A percentile compares a stretch with the other conserved stretches of the same genome.
phyloP scores from a whole-genome alignment of 2,113 vertebrate genomes.

The Ophiodon elongatus region DNA sequence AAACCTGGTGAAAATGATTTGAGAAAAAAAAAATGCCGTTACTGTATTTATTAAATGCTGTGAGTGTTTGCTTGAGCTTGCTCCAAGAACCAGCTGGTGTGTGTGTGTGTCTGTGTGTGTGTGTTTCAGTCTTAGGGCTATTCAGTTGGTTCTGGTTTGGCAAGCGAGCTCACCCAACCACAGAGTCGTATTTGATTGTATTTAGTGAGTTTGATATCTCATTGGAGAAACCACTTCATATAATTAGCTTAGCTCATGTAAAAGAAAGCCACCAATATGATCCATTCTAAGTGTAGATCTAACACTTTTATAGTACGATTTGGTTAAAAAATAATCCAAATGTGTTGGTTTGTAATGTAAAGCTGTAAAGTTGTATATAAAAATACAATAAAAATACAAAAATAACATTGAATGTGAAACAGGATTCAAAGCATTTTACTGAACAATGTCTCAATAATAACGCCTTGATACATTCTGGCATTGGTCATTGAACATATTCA shows the following conservation, averaged over 20 bases:
- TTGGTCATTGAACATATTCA: conserved; percentile 38
- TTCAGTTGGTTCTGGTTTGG: conserved; percentile 21
- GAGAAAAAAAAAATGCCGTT: conserved; percentile 30
- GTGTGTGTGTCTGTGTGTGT: neutral
- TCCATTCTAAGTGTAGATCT: conserved; percentile 32
- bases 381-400: conserved; percentile 42
- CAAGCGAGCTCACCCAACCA: conserved; percentile 37
- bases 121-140: conserved; percentile 47
- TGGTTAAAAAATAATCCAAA: conserved; percentile 23
- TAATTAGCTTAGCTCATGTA: conserved; percentile 37
- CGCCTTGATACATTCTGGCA: conserved; percentile 20
- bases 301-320: conserved; percentile 55
- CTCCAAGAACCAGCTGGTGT: conserved; percentile 40
- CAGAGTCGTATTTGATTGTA: conserved; percentile 57
- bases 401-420: conserved; percentile 34
- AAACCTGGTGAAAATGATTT: conserved; percentile 37
- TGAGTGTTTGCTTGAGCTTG: conserved; percentile 54
- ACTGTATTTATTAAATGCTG: conserved; percentile 47
- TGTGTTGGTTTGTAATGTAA: conserved; percentile 63
- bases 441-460: conserved; percentile 28
- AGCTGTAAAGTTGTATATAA: conserved; percentile 67
- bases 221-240: conserved; percentile 21
- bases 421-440: conserved; percentile 46
- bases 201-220: conserved; percentile 37
- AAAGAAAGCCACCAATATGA: conserved; percentile 62